Base-by-base conservation (phyloP, 2,888 invertebrate species). In the Calameuta filiformis region DNA sequence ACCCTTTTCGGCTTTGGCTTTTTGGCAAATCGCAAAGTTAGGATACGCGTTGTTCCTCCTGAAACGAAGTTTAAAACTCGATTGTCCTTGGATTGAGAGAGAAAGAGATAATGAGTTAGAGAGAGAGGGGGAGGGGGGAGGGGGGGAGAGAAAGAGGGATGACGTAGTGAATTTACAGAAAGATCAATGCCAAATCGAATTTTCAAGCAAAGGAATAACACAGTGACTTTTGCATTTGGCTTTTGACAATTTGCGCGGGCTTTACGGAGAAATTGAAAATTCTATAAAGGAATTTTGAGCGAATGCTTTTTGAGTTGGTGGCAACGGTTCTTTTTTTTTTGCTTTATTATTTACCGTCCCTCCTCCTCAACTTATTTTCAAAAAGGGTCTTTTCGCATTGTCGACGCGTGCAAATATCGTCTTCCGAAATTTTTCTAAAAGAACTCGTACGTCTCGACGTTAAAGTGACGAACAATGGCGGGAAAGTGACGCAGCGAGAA, bases 1-100 rank as follows among this genome's bases (percentile, higher is more conserved):
- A 81, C 85, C 85, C 79, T 85, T 85, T 83, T 76, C 37, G 37
- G 0, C 12, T 40, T 15, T 15, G 40, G 40, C 40, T 40, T 80
- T 68, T 23, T 75, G 69, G 33, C 73, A 81, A 85, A 84, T 83
- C 85, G 77, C 75, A 12, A 40, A 75, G 74, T 23, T 73, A 68
- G 76, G 74, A 68, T 76, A 69, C 69, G 76, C 76, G 81, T 82
- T 85, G 79, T 84, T 84, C 81, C 80, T 11, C 79, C 73, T 75
- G 73, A 77, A 82, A 83, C 82, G 81, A 83, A 85, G 85, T 85
- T 85, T 86, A 77, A 85, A 86, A 85, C 82, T 85, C 82, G 73
- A 75, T 56, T 73, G 69, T 75, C 74, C 76, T 73, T 40, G 40
- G 40, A 15, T 2, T 15, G 15, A 40, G 40, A 30, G 69, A 69